A percentile compares a stretch with the other conserved stretches of the same genome.
Conservation (phyloP, 2,797 vertebrate genomes). For the Sebastes aleutianus region DNA sequence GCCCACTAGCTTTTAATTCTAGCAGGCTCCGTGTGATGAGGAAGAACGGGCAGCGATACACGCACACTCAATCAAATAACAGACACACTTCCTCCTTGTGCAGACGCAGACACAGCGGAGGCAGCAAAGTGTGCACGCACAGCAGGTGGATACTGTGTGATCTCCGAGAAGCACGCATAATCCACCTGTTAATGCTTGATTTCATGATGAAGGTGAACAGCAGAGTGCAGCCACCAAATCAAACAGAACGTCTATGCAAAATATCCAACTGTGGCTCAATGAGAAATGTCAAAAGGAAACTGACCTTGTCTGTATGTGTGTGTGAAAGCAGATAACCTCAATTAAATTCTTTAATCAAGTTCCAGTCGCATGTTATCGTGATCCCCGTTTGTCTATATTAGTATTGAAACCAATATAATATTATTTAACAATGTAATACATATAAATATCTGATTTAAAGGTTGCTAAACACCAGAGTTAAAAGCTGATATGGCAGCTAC, state of each 20-base stretch:
- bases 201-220: slow-evolving; percentile 46
- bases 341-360: not conserved
- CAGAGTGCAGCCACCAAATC: slow-evolving; percentile 42
- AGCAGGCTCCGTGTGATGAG: slow-evolving; percentile 53
- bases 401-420: not conserved
- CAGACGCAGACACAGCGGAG: slow-evolving; percentile 25
- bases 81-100: slow-evolving; percentile 39
- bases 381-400: not conserved
- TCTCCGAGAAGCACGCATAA: slow-evolving; percentile 45
- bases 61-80: slow-evolving; percentile 33
- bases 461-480: not conserved
- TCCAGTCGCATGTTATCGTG: not conserved
- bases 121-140: slow-evolving; percentile 23
- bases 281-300: slow-evolving; percentile 46
- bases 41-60: slow-evolving; percentile 30
- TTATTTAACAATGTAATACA: not conserved
- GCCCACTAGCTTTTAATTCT: slow-evolving; percentile 58
- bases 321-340: not conserved
- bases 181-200: slow-evolving; percentile 49
- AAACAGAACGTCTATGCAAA: slow-evolving; percentile 38
- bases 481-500: not conserved
- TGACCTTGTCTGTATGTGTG: not conserved
- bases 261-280: slow-evolving; percentile 32
- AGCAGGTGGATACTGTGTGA: slow-evolving; percentile 41
- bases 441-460: not conserved